Evolutionary conservation across 23 tunicate species (phyloP).

Genomic region (Corella eumyota): DNA sequence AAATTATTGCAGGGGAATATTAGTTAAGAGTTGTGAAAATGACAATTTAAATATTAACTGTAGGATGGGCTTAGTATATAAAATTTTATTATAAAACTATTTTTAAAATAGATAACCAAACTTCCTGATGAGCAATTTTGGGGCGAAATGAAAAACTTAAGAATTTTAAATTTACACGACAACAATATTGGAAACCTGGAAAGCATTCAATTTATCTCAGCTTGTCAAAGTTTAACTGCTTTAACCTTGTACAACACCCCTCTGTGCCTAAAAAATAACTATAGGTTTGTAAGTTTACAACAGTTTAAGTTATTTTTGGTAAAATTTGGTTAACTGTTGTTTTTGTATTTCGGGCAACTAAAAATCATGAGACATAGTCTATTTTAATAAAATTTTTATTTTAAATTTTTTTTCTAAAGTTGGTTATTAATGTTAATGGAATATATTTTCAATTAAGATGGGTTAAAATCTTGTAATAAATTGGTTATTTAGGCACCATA

Average conservation of each 20-base stretch:
- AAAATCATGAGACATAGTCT: not conserved
- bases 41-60: no score
- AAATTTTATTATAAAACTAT: not conserved
- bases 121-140: constrained; percentile 78
- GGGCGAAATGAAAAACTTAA: constrained; percentile 47
- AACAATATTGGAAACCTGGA: constrained; percentile 66
- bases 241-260: constrained; percentile 87
- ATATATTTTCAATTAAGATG: no score
- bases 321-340: no score
- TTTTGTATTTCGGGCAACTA: not conserved
- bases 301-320: not conserved
- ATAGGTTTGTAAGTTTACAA: constrained; percentile 34
- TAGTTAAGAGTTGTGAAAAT: no score
- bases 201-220: constrained; percentile 36
- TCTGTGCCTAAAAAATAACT: constrained; percentile 49
- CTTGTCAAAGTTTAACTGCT: constrained; percentile 43
- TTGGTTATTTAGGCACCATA: constrained; percentile 96
- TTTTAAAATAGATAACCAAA: constrained; percentile 35
- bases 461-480: no score
- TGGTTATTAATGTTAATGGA: no score
- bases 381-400: not conserved
- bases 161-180: constrained; percentile 67
- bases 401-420: no score
- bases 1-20: no score
- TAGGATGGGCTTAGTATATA: no score